Evolutionary conservation across 1,140 invertebrate genomes (phyloP), one percentile per base, ranked within the genome.

Genomic region (Drosophila saltans): DNA sequence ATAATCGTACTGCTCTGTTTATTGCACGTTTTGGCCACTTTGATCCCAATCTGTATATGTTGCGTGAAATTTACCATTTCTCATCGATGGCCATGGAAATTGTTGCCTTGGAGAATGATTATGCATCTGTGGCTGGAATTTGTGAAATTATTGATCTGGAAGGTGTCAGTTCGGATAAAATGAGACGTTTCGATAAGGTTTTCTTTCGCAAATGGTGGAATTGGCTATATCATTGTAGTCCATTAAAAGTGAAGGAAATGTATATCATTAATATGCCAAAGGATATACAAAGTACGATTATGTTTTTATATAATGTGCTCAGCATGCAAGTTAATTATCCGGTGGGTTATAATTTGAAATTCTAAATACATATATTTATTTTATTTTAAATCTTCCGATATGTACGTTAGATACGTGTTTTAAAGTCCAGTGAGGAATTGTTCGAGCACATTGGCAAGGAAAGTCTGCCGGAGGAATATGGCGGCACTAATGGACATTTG

Each of bases 391-490:
- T 2, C 28, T 4, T 4, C 4, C 4, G 2, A 2, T 4, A 30
- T n/a, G n/a, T 30, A 30, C 26, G 0, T 3, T 7, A 91, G 90
- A 80, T 91, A 45, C 72, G 73, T 9, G 80, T 92, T 24, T 63
- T 92, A 69, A 91, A 74, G 24, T 78, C 67, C n/a, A 91, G 92
- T 60, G 92, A 93, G 30, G 90, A 83, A 33, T 72, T 95, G 24
- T 93, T 94, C 58, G 90, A 94, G 72, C 66, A 85, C 48, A 91
- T 95, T 68, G 93, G 94, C 8, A 93, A 93, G 77, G 79, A 92
- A 10, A 91, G 93, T 48, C 75, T 95, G 40, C 94, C 94, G 1
- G 89, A 92, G 73, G 94, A 95, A 70, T 94, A 94, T 61, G 94
- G 94, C 7, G 94, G 94, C 2, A 91, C 93, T 11, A 93, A 93